These are phyloP conservation scores for Heliocidaris erythrogramma DNA, from an alignment of 35 echinoderm and acorn worm species.

Conservation along the genomic window DNA sequence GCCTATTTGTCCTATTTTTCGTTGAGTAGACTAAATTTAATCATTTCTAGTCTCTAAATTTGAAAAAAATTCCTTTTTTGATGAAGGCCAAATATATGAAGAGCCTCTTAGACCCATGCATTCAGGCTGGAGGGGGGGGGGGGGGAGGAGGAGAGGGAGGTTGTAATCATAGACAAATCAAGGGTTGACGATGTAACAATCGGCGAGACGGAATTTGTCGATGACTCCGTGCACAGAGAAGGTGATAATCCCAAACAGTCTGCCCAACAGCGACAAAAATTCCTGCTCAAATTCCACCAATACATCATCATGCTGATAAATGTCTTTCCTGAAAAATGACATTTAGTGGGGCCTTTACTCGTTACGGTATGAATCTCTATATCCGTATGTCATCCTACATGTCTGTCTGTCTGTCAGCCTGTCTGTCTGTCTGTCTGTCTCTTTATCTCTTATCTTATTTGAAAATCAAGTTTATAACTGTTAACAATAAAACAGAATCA, in stretches of 20 bases:
- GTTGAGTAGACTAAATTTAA: no score
- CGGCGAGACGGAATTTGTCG: neutral
- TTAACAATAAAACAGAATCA: neutral
- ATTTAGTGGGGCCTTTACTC: neutral
- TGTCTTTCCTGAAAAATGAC: neutral
- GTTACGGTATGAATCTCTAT: neutral
- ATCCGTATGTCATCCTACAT: neutral
- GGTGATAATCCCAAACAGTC: conserved; percentile 21
- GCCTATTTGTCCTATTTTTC: no score
- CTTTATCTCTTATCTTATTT: neutral
- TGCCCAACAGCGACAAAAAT: neutral
- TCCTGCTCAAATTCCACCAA: neutral
- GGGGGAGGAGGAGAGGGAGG: neutral
- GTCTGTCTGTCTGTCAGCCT: neutral
- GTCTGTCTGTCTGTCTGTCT: neutral
- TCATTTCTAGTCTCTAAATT: no score
- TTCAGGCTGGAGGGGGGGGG: neutral
- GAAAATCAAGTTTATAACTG: neutral
- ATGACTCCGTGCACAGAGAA: neutral
- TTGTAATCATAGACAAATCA: neutral
- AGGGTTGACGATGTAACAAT: neutral
- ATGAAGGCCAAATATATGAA: no score
- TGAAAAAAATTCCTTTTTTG: no score
- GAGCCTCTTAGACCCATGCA: no score
- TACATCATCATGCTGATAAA: neutral